Evolutionary conservation across 2,113 vertebrate species (phyloP).

Genomic region (Gyps fulvus): DNA sequence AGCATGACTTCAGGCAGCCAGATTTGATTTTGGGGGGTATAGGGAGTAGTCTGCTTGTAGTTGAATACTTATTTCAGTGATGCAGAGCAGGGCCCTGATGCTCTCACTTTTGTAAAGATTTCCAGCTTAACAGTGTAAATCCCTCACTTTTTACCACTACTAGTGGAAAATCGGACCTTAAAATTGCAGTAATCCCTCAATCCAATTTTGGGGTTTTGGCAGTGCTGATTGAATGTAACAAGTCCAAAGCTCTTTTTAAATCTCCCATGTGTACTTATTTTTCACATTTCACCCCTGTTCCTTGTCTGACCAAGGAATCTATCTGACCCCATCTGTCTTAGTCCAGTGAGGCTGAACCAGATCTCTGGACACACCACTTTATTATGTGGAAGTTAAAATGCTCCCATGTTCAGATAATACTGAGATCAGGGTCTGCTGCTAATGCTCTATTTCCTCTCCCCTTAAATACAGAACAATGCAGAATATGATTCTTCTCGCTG

Average conservation of each 20-base stretch:
- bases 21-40: neutral
- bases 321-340: neutral
- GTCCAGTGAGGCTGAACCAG: neutral
- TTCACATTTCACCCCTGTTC: neutral
- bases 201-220: neutral
- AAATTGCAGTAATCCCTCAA: neutral
- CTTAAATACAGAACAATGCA: conserved; percentile 75
- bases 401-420: neutral
- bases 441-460: neutral
- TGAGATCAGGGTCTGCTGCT: neutral
- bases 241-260: neutral
- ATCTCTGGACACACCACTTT: neutral
- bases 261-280: neutral
- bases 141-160: neutral
- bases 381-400: neutral
- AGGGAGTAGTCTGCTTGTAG: neutral
- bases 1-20: neutral
- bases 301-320: neutral
- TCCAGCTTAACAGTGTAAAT: neutral
- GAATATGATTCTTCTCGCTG: conserved; percentile 88
- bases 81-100: neutral
- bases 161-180: neutral
- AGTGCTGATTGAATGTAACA: neutral
- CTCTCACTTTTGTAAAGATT: neutral
- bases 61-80: neutral